Base-by-base conservation (phyloP, 2,888 invertebrate species). In the Colostygia pectinataria region DNA sequence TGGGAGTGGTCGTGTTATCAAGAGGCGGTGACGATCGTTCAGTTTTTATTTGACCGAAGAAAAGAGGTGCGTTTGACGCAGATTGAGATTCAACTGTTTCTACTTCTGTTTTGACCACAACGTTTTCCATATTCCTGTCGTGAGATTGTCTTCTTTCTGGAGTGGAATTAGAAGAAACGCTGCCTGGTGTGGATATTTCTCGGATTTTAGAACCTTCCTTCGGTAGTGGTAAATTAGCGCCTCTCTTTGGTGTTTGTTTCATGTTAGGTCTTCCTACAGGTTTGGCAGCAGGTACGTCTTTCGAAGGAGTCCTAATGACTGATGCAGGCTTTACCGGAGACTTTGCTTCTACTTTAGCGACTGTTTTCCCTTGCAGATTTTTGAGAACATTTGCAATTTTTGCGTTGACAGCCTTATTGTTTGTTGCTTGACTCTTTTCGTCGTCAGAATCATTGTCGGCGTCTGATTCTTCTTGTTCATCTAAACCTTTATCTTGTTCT, bases 211-310 rank as follows among this genome's bases (percentile, higher is more conserved):
- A 27, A 32, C 65, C 52, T 58, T 77, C 72, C 64, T 59, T 78
- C 18, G 68, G 53, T 15, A 72, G 45, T 12, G 77, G 76, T 40
- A 65, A 55, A 57, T 75, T 85, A 1, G 73, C 67, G 15, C 71
- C 80, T 66, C 84, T 77, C 66, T 81, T 89, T 7, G 89, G 89
- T 9, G 90, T 88, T 62, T 89, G 86, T 56, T 90, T 90, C 13
- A 90, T 65, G 15, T 75, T 75, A 1, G 87, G 87, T 50, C 87
- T 69, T 2, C 68, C 74, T 8, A 65, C 57, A 8, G 68, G 73
- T 47, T 74, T 77, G 0, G 54, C 53, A 36, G 67, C 61, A 20
- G 59, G 61, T 10, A 54, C 54, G 9, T 74, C 71, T 49, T 68
- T 71, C 5, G 65, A 58, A 32, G 68, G 62, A 2, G 66, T 24